Evolutionary conservation across 2,888 invertebrate species (phyloP).

Genomic region (Aphidius colemani): DNA sequence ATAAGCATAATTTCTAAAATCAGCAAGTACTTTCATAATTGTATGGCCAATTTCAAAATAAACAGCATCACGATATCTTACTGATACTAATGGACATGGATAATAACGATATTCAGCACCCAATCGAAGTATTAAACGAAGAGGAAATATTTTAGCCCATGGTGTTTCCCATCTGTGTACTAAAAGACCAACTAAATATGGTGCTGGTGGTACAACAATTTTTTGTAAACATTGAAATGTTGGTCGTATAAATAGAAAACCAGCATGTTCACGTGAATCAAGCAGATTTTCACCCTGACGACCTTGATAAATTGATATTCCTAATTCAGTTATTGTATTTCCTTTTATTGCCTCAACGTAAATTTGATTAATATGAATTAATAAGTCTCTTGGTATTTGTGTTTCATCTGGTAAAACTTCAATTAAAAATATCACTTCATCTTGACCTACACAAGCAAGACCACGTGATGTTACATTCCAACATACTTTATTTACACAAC

Average conservation of each 20-base stretch:
- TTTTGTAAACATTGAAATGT: constrained; percentile 82
- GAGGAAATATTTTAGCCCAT: constrained; percentile 80
- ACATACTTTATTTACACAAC: constrained; percentile 73
- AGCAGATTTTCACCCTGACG: constrained; percentile 69
- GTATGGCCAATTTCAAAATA: constrained; percentile 87
- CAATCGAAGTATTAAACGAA: constrained; percentile 75
- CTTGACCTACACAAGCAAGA: constrained; percentile 79
- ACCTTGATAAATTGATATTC: constrained; percentile 69
- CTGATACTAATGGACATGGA: constrained; percentile 81
- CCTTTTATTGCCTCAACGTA: constrained; percentile 74
- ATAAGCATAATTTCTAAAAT: constrained; percentile 83
- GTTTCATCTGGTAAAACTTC: constrained; percentile 70
- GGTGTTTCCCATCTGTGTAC: constrained; percentile 81
- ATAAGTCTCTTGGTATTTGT: constrained; percentile 72
- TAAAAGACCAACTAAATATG: constrained; percentile 78
- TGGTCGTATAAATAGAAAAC: constrained; percentile 80
- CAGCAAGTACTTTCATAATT: constrained; percentile 83
- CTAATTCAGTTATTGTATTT: constrained; percentile 72
- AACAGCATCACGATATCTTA: constrained; percentile 76
- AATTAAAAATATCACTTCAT: constrained; percentile 77
- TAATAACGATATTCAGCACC: constrained; percentile 87
- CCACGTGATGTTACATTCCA: constrained; percentile 82
- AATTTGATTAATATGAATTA: constrained; percentile 73
- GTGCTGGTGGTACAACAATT: constrained; percentile 72
- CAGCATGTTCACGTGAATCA: constrained; percentile 75